These are phyloP conservation scores for Neodontobutis hainanensis DNA, from an alignment of 2,113 vertebrate species.

Conservation along the genomic window DNA sequence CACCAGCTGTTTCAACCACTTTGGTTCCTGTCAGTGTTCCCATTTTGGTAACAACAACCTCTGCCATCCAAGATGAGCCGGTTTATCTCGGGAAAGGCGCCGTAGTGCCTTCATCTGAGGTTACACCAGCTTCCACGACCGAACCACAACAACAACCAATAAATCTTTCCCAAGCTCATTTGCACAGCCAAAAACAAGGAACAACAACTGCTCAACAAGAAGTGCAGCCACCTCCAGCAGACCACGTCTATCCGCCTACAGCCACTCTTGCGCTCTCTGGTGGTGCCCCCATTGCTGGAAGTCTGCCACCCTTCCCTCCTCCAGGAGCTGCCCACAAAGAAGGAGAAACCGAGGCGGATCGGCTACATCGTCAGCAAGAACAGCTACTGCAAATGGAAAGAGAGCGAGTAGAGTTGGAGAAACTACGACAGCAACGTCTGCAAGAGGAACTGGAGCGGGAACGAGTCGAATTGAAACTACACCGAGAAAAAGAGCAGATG, in stretches of 20 bases:
- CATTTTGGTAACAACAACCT: constrained; percentile 33
- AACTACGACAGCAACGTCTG: constrained; percentile 90
- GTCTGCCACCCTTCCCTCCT: constrained; percentile 71
- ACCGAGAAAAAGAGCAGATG: constrained; percentile 95
- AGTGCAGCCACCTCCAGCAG: constrained; percentile 46
- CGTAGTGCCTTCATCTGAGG: constrained; percentile 58
- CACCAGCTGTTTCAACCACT: constrained; percentile 32
- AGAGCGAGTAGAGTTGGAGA: constrained; percentile 93
- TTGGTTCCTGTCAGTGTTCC: constrained; percentile 51
- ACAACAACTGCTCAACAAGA: constrained; percentile 42
- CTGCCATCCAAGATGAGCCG: constrained; percentile 81
- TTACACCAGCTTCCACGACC: constrained; percentile 49
- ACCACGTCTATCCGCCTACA: constrained; percentile 48
- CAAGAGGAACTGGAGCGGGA: constrained; percentile 96
- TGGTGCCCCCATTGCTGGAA: constrained; percentile 52
- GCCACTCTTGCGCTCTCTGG: constrained; percentile 33
- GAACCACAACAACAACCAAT: constrained; percentile 78
- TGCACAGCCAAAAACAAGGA: constrained; percentile 66
- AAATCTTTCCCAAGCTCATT: constrained; percentile 75
- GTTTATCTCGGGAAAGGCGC: constrained; percentile 89
- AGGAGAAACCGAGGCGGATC: constrained; percentile 88
- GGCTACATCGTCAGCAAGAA: constrained; percentile 92
- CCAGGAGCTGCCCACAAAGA: constrained; percentile 80
- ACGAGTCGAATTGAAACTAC: constrained; percentile 88
- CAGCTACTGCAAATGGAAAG: constrained; percentile 93